These are phyloP conservation scores for Melanotaenia boesemani DNA, from an alignment of 2,797 vertebrate species.

Conservation along the genomic window DNA sequence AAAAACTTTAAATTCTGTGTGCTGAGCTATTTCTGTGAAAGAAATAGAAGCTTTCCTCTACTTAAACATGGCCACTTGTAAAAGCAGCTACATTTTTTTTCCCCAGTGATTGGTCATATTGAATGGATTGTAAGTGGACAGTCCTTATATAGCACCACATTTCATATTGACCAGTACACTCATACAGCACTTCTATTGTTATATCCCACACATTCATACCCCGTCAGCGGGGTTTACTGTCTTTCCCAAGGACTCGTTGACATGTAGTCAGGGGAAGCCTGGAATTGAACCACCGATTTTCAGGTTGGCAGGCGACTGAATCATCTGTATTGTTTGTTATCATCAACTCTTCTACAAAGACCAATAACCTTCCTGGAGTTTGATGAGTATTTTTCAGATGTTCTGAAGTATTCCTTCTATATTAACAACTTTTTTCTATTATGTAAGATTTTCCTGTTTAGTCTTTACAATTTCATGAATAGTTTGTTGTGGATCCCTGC, in stretches of 20 bases:
- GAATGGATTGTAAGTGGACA: too few relatives aligned
- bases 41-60: not conserved
- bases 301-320: too few relatives aligned
- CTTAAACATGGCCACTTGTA: constrained; percentile 7
- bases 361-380: not conserved
- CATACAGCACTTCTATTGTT: too few relatives aligned
- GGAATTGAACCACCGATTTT: too few relatives aligned
- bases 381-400: not conserved
- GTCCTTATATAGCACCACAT: too few relatives aligned
- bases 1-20: constrained; percentile 1
- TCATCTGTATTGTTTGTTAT: constrained; percentile 3
- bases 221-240: too few relatives aligned
- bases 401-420: not conserved
- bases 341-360: not conserved
- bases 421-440: not conserved
- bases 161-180: too few relatives aligned
- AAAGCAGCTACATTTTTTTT: not conserved
- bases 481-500: constrained; percentile 9
- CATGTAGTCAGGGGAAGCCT: too few relatives aligned
- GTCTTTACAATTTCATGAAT: constrained; percentile 3
- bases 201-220: too few relatives aligned
- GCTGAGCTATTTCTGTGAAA: not conserved
- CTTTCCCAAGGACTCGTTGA: too few relatives aligned
- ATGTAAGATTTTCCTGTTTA: not conserved
- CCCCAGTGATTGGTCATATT: not conserved